Evolutionary conservation across 2,888 invertebrate genomes (phyloP).

Genomic region (Dorcus hopei): DNA sequence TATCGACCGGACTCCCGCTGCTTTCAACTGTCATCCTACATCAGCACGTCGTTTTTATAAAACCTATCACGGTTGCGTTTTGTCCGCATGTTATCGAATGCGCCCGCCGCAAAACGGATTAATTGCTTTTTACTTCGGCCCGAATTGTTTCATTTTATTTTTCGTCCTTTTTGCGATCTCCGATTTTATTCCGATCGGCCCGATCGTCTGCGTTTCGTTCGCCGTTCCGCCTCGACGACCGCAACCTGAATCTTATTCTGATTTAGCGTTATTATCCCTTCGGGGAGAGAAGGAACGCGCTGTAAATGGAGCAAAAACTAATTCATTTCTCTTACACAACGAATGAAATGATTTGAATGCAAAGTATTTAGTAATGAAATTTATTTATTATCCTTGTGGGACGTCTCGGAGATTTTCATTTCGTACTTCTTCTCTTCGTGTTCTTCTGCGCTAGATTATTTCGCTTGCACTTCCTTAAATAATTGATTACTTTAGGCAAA

Average conservation of each 20-base stretch:
- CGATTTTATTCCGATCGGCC: too few relatives aligned
- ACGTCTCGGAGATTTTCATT: constrained; percentile 25
- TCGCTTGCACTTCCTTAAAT: too few relatives aligned
- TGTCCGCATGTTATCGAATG: constrained; percentile 46
- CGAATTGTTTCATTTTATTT: neutral
- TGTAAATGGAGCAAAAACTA: constrained; percentile 8
- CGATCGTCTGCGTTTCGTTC: too few relatives aligned
- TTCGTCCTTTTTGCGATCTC: neutral
- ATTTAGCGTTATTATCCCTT: constrained; percentile 4
- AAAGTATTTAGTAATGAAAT: constrained; percentile 21
- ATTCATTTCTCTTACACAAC: constrained; percentile 15
- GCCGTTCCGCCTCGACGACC: too few relatives aligned
- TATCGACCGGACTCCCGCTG: constrained; percentile 37
- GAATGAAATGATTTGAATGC: constrained; percentile 21
- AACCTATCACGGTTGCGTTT: constrained; percentile 30
- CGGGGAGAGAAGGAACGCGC: neutral
- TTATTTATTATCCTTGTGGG: constrained; percentile 30
- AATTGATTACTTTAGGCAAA: too few relatives aligned
- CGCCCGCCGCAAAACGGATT: constrained; percentile 42
- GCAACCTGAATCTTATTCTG: too few relatives aligned
- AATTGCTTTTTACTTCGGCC: constrained; percentile 41
- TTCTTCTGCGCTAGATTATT: neutral
- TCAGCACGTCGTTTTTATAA: constrained; percentile 24
- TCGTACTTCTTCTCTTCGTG: too few relatives aligned
- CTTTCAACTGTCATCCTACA: constrained; percentile 28